phyloP scores from a whole-genome alignment of 2,888 invertebrate species.

The Melanargia galathea region DNA sequence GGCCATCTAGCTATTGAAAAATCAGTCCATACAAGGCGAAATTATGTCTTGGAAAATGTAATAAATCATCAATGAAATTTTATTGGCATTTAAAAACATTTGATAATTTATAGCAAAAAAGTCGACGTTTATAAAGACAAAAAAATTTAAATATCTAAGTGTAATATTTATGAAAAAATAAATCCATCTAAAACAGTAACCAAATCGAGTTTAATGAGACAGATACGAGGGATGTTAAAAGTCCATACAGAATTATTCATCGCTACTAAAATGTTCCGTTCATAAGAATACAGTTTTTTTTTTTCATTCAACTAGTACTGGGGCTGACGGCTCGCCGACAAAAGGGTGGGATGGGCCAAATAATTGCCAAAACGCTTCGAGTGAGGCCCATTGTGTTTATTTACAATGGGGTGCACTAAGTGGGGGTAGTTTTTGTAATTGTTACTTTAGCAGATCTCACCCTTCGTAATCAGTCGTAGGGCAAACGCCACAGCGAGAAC shows the following conservation, averaged over 20 bases:
- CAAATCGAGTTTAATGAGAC: conserved; percentile 80
- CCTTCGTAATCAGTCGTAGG: conserved; percentile 64
- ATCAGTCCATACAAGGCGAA: too few relatives aligned
- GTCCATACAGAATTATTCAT: conserved; percentile 81
- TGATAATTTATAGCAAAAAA: too few relatives aligned
- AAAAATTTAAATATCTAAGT: too few relatives aligned
- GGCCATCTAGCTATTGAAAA: too few relatives aligned
- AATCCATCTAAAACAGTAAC: conserved; percentile 62
- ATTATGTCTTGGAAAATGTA: too few relatives aligned
- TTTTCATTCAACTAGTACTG: conserved; percentile 59
- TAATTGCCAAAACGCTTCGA: conserved; percentile 82
- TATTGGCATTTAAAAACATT: too few relatives aligned
- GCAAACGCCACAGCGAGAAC: conserved; percentile 52
- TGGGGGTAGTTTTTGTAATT: conserved; percentile 82
- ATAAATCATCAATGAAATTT: too few relatives aligned
- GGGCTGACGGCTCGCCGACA: conserved; percentile 77
- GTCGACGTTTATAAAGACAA: too few relatives aligned
- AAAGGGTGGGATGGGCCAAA: conserved; percentile 80
- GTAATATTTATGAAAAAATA: conserved; percentile 5
- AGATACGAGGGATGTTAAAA: conserved; percentile 76
- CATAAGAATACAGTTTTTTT: conserved; percentile 67
- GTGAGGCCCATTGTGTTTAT: conserved; percentile 77
- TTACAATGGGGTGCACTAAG: conserved; percentile 79
- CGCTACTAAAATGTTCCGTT: conserved; percentile 78
- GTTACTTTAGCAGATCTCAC: conserved; percentile 67